Percentiles rank a stretch among this genome's conserved stretches.
Evolutionary conservation across 2,888 invertebrate genomes (phyloP).

Genomic region (Caenorhabditis sp.): DNA sequence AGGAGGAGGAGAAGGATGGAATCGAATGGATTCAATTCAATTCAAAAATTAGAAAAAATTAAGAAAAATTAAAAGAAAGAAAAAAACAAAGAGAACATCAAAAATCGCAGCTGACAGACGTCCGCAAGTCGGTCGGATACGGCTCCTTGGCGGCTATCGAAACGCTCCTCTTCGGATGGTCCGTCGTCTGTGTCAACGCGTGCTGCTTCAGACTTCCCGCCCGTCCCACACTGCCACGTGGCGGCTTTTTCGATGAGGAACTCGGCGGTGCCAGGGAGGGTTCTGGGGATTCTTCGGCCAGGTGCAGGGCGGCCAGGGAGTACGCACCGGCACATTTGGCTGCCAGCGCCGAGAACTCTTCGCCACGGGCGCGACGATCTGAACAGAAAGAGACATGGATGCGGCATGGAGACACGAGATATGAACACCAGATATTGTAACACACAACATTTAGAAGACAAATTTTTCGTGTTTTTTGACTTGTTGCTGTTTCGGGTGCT

Average conservation of each 20-base stretch:
- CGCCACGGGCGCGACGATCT: conserved; percentile 65
- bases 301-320: conserved; percentile 72
- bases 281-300: conserved; percentile 63
- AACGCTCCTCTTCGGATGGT: conserved; percentile 69
- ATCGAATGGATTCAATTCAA: no score
- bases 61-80: not conserved
- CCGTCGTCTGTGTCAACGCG: conserved; percentile 72
- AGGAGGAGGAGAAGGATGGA: no score
- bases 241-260: conserved; percentile 24
- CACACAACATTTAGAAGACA: conserved; percentile 7
- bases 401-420: conserved; percentile 18
- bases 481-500: not conserved
- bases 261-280: conserved; percentile 40
- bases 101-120: conserved; percentile 74
- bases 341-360: conserved; percentile 71
- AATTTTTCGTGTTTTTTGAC: not conserved
- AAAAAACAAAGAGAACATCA: conserved; percentile 39
- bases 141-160: conserved; percentile 52
- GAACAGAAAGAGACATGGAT: conserved; percentile 37
- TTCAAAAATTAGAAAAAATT: not conserved
- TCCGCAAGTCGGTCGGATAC: conserved; percentile 68
- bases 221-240: conserved; percentile 57
- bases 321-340: conserved; percentile 75
- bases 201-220: conserved; percentile 69
- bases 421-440: no score